Evolutionary conservation across 2,113 vertebrate genomes (phyloP).

Genomic region (Podilymbus podiceps): DNA sequence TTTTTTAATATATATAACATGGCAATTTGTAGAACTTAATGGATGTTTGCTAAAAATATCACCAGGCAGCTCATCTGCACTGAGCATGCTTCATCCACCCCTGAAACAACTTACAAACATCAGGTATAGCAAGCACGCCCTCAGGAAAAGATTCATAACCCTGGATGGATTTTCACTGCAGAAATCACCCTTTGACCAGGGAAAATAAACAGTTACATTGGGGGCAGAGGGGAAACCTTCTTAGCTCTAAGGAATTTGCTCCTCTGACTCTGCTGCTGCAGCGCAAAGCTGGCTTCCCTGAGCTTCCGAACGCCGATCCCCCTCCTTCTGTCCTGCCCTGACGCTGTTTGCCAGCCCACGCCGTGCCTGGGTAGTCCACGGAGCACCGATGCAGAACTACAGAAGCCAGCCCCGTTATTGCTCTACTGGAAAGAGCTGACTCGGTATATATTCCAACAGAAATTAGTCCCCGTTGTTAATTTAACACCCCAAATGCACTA

Average conservation of each 20-base stretch:
- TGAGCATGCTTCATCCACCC: neutral
- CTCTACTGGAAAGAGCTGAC: neutral
- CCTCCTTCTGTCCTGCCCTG: neutral
- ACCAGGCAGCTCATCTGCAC: neutral
- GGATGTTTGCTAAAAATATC: neutral
- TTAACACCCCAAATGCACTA: neutral
- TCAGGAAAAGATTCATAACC: neutral
- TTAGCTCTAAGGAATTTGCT: neutral
- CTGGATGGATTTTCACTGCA: neutral
- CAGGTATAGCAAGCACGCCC: neutral
- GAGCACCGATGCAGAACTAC: neutral
- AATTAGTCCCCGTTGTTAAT: neutral
- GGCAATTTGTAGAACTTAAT: neutral
- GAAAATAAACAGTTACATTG: neutral
- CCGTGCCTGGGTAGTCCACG: neutral
- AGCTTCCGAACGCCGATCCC: neutral
- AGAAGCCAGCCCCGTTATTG: neutral
- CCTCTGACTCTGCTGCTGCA: neutral
- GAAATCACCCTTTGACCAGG: neutral
- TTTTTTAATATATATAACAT: neutral
- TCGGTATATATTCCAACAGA: neutral
- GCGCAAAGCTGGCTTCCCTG: neutral
- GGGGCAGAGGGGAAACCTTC: neutral
- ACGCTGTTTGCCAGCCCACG: neutral
- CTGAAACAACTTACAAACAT: neutral